These are phyloP conservation scores for Chironomus tentans DNA, from an alignment of 2,888 invertebrate species.

Conservation along the genomic window DNA sequence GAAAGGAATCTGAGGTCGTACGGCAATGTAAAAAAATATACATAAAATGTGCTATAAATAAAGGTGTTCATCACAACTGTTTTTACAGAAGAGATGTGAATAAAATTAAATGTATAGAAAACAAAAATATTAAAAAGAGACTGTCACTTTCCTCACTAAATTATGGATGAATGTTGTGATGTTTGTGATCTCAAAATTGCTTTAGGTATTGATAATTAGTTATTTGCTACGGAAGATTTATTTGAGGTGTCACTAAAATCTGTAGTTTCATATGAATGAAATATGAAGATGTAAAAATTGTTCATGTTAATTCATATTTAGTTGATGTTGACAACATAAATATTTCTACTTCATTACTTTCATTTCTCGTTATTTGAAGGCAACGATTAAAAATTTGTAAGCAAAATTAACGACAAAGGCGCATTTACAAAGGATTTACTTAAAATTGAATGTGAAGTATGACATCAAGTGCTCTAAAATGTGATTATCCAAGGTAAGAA, in stretches of 20 bases:
- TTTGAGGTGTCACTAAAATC: conserved; percentile 11
- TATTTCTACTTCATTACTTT: neutral
- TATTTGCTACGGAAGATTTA: conserved; percentile 20
- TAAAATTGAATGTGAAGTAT: too few relatives aligned
- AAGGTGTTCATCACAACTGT: conserved; percentile 22
- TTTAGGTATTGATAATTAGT: conserved; percentile 24
- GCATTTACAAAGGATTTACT: neutral
- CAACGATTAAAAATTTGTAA: too few relatives aligned
- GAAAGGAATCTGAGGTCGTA: conserved; percentile 13
- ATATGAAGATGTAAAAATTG: neutral
- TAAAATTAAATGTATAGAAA: neutral
- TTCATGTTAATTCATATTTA: conserved; percentile 7
- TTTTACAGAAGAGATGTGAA: neutral
- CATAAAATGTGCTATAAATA: conserved; percentile 24
- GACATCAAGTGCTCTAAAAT: too few relatives aligned
- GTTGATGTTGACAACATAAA: neutral
- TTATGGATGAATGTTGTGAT: conserved; percentile 26
- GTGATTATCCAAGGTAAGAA: too few relatives aligned
- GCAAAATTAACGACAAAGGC: neutral
- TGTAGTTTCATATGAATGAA: conserved; percentile 3
- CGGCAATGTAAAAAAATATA: neutral
- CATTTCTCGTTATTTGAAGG: neutral
- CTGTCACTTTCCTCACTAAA: neutral
- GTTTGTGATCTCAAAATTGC: conserved; percentile 23
- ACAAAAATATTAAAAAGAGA: neutral